Evolutionary conservation across 2,113 vertebrate genomes (phyloP).

Genomic region (Elaphurus davidianus): DNA sequence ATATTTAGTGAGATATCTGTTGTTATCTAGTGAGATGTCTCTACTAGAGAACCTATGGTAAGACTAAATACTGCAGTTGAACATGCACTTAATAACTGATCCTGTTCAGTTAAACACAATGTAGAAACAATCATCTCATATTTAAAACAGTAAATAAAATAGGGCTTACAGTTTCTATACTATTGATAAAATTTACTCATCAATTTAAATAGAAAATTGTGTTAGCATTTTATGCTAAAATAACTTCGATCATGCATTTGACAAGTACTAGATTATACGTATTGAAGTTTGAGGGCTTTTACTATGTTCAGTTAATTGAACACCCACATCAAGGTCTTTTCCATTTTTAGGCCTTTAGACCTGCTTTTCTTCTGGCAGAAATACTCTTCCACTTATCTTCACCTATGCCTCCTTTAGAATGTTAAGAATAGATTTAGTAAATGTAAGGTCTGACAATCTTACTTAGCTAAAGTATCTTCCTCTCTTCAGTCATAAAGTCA

Average conservation of each 20-base stretch:
- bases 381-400: background rate
- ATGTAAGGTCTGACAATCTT: background rate
- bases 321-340: background rate
- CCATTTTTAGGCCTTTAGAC: background rate
- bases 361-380: background rate
- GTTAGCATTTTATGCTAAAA: background rate
- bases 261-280: background rate
- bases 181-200: background rate
- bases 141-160: background rate
- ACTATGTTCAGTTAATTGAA: background rate
- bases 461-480: background rate
- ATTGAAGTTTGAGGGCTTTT: background rate
- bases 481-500: background rate
- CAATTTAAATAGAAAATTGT: background rate
- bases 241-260: background rate
- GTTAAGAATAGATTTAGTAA: background rate
- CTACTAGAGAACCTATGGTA: background rate
- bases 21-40: background rate
- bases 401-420: background rate
- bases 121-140: background rate
- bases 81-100: background rate
- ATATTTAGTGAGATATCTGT: background rate
- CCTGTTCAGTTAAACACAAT: background rate
- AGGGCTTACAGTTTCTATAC: background rate
- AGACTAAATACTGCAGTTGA: background rate